Evolutionary conservation across 2,113 vertebrate species (phyloP).

Genomic region (Alectura lathami): DNA sequence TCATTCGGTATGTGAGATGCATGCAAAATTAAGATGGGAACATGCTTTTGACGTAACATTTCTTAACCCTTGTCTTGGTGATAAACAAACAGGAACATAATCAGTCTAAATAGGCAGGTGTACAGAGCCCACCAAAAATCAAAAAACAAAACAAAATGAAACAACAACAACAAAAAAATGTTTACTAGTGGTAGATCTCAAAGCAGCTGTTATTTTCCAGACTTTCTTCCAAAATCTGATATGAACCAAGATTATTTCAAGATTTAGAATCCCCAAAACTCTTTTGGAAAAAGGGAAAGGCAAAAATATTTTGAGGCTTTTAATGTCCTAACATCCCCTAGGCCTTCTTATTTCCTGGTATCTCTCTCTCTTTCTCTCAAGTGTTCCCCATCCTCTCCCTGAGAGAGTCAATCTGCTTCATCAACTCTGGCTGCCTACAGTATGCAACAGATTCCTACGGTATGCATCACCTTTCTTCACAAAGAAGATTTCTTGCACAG

Average conservation of each 20-base stretch:
- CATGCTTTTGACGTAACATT: neutral
- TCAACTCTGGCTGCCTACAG: constrained; percentile 37
- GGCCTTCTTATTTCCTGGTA: constrained; percentile 64
- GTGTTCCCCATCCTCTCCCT: constrained; percentile 66
- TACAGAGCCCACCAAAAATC: neutral
- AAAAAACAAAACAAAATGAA: no score
- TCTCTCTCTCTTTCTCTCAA: constrained; percentile 72
- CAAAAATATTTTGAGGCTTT: constrained; percentile 22
- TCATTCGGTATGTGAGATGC: neutral
- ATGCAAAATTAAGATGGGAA: neutral
- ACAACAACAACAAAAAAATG: no score
- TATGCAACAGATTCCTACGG: constrained; percentile 35
- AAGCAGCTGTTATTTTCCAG: neutral
- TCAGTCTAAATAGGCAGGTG: neutral
- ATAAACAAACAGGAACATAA: neutral
- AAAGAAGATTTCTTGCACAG: constrained; percentile 43
- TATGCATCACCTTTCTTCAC: constrained; percentile 52
- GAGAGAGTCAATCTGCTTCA: constrained; percentile 64
- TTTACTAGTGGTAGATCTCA: neutral
- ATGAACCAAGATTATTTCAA: neutral
- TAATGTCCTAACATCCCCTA: constrained; percentile 32
- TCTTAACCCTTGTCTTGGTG: neutral
- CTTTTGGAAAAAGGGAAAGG: neutral
- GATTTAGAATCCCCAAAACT: neutral
- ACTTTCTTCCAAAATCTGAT: neutral